Base-by-base conservation (phyloP, 2,113 vertebrate species). In the Brienomyrus longianalis region DNA sequence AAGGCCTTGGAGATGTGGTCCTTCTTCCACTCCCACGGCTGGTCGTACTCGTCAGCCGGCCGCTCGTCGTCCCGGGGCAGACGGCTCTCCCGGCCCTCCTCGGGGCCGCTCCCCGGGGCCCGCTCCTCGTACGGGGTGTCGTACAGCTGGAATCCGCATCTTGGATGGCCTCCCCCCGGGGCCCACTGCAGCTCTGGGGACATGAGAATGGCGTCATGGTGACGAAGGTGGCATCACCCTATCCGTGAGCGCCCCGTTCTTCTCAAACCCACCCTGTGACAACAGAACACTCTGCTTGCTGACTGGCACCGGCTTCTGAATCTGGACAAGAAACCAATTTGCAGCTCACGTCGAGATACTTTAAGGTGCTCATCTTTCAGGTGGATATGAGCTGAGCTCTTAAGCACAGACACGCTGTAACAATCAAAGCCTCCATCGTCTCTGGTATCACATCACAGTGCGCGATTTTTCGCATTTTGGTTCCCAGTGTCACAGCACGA, bases 11-110 rank as follows among this genome's bases (percentile, higher is more conserved):
- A 95, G 96, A 97, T 94, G 95, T 98, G 92, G 3, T 98, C 97
- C 92, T 98, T 98, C 92, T 98, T 99, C 98, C 98, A 99, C 70
- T 99, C 98, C 98, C 98, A 99, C 0, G 98, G 98, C 92, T 99
- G 98, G 95, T 99, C 98, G 0, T 99, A 99, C 92, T 99, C 98
- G 8, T 99, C 98, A 0, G 97, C 98, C 0, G 98, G 98, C 93
- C 98, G 97, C 94, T 98, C 98, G 0, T 99, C 98, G 6, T 98
- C 98, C 90, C 98, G 98, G 1, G 98, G 98, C 90, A 99, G 95
- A 93, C 97, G 96, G 96, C 96, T 97, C 93, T 99, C 98, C 91
- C 96, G 97, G 91, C 96, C 93, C 0, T 97, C 93, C 87, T 97
- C 97, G 21, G 92, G 93, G 92, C 95, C 94, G 0, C 97, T 97